Evolutionary conservation across 2,797 vertebrate species (phyloP).

Genomic region (Sebastes elongatus): DNA sequence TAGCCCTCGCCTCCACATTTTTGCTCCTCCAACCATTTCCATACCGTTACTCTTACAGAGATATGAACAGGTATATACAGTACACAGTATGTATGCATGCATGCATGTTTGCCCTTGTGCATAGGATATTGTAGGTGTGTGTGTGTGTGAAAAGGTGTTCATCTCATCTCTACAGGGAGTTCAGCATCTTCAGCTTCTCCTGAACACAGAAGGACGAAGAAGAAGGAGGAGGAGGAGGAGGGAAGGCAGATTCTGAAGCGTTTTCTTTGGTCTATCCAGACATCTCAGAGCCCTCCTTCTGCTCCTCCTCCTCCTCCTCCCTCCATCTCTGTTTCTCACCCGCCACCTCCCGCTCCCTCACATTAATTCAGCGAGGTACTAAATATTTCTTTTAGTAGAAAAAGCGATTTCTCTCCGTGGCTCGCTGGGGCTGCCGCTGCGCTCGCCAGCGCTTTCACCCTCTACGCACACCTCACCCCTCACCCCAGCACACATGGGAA

Average conservation of each 20-base stretch:
- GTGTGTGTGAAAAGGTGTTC: conserved; percentile 6
- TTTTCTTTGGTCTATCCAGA: conserved; percentile 54
- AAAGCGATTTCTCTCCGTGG: conserved; percentile 53
- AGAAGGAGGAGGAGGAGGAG: conserved; percentile 26
- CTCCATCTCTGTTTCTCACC: conserved; percentile 18
- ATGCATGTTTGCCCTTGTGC: neutral
- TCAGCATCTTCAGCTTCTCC: conserved; percentile 38
- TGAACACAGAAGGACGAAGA: conserved; percentile 14
- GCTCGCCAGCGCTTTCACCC: conserved; percentile 52
- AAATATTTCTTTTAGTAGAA: conserved; percentile 77
- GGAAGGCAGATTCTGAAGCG: conserved; percentile 23
- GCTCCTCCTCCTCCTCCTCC: neutral
- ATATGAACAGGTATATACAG: neutral
- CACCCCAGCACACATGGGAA: conserved; percentile 68
- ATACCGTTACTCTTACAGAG: neutral
- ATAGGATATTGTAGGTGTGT: neutral
- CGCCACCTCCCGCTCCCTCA: conserved; percentile 28
- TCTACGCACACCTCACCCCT: conserved; percentile 59
- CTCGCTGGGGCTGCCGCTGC: conserved; percentile 36
- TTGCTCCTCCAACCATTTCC: neutral
- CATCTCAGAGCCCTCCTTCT: conserved; percentile 34
- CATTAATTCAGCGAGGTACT: conserved; percentile 73
- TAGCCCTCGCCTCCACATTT: neutral
- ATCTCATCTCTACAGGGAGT: conserved; percentile 53
- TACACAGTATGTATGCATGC: neutral